Evolutionary conservation across 2,113 vertebrate genomes (phyloP).

Genomic region (Phaetusa simplex): DNA sequence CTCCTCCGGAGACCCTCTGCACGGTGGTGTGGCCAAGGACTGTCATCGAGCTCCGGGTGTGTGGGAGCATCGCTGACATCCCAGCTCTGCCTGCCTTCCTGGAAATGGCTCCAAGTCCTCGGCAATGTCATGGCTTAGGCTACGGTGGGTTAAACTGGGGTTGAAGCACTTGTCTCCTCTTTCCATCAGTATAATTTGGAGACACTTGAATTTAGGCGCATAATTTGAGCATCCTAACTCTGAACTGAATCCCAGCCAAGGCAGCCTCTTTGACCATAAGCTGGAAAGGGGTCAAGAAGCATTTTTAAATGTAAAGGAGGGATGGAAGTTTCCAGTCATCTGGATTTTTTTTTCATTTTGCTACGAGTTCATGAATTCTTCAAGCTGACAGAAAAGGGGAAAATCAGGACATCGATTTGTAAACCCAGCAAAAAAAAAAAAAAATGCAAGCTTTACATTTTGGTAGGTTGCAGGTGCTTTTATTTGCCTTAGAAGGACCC

Average conservation of each 20-base stretch:
- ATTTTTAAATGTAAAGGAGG: neutral
- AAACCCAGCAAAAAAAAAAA: neutral
- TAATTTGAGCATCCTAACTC: neutral
- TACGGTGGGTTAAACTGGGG: neutral
- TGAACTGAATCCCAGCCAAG: neutral
- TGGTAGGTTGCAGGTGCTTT: neutral
- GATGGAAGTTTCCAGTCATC: neutral
- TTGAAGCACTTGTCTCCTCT: neutral
- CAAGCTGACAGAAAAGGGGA: neutral
- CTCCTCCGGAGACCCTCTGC: neutral
- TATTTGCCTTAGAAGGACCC: neutral
- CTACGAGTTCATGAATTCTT: neutral
- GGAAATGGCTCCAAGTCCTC: neutral
- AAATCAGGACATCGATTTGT: neutral
- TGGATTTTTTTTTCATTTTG: neutral
- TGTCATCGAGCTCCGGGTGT: fast-evolving
- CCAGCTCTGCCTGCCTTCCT: neutral
- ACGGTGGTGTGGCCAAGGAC: neutral
- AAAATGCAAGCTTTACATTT: neutral
- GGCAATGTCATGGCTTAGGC: neutral
- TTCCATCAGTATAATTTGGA: neutral
- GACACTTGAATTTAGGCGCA: neutral
- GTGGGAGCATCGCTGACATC: neutral
- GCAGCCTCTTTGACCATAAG: neutral
- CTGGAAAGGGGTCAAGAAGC: neutral